Percentiles rank a stretch among this genome's conserved stretches.
Evolutionary conservation across 2,888 invertebrate genomes (phyloP).

Genomic region (Tribolium freemani): DNA sequence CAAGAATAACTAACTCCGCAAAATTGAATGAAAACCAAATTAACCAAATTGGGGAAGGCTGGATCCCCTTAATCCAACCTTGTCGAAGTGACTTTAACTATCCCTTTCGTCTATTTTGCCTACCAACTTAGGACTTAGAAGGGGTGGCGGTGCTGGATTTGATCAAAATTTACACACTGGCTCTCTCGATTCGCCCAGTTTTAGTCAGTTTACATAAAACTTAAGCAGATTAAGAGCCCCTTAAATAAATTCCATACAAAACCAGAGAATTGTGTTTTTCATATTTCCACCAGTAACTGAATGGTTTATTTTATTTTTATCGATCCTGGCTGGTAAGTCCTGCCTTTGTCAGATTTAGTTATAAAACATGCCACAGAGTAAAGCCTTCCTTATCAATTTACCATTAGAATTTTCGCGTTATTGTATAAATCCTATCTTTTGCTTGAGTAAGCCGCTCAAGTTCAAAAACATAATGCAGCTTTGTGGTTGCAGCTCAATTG

Average conservation of each 20-base stretch:
- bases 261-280: neutral
- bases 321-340: too few relatives aligned
- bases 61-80: conserved; percentile 22
- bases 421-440: neutral
- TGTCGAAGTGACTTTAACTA: conserved; percentile 29
- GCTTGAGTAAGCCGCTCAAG: neutral
- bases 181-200: neutral
- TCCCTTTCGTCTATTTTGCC: conserved; percentile 35
- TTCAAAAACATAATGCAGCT: neutral
- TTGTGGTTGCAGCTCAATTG: neutral
- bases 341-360: too few relatives aligned
- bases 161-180: conserved; percentile 22
- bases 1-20: conserved; percentile 17
- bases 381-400: neutral
- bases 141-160: conserved; percentile 21
- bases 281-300: too few relatives aligned
- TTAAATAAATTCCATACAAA: neutral
- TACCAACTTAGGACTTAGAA: conserved; percentile 18
- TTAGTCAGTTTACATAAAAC: neutral
- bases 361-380: too few relatives aligned
- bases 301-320: too few relatives aligned
- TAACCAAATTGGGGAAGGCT: conserved; percentile 23
- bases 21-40: conserved; percentile 31
- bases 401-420: neutral
- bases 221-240: neutral